Evolutionary conservation across 1,140 invertebrate species (phyloP).

Genomic region (Coboldia fuscipes): DNA sequence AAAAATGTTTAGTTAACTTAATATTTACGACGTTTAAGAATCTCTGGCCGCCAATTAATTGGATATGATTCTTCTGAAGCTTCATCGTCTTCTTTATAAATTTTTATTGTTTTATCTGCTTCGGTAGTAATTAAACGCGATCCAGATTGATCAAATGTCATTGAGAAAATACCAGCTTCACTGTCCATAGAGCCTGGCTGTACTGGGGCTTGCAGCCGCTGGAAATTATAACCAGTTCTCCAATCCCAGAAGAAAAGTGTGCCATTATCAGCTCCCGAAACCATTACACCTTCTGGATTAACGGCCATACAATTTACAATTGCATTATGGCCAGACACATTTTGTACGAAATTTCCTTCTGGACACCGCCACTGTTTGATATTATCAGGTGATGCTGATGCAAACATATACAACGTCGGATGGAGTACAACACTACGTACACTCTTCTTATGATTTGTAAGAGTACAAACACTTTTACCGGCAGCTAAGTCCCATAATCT

Average conservation of each 20-base stretch:
- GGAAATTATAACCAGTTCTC: conserved; percentile 96
- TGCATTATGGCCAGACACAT: conserved; percentile 90
- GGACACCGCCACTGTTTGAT: conserved; percentile 99
- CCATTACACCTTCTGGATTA: conserved; percentile 85
- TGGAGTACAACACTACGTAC: conserved; percentile 81
- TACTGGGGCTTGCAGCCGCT: conserved; percentile 69
- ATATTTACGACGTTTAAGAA: conserved; percentile 72
- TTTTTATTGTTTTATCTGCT: conserved; percentile 98
- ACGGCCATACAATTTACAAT: conserved; percentile 93
- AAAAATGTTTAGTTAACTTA: too few species aligned
- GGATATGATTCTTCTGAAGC: conserved; percentile 94
- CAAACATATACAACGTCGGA: conserved; percentile 88
- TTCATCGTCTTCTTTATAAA: conserved; percentile 93
- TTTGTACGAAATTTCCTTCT: conserved; percentile 95
- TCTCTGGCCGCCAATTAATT: conserved; percentile 91
- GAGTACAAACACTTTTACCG: conserved; percentile 80
- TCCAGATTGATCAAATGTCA: conserved; percentile 87
- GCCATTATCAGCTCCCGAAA: conserved; percentile 98
- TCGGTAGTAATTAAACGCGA: conserved; percentile 87
- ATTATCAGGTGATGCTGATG: conserved; percentile 93
- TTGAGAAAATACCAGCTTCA: conserved; percentile 91
- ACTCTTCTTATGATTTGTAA: conserved; percentile 99
- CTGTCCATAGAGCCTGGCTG: conserved; percentile 99
- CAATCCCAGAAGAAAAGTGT: conserved; percentile 98
- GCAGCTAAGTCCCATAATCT: conserved; percentile 93